These are phyloP conservation scores for Ctenopoma kingsleyae DNA, from an alignment of 2,797 vertebrate genomes.

Conservation along the genomic window DNA sequence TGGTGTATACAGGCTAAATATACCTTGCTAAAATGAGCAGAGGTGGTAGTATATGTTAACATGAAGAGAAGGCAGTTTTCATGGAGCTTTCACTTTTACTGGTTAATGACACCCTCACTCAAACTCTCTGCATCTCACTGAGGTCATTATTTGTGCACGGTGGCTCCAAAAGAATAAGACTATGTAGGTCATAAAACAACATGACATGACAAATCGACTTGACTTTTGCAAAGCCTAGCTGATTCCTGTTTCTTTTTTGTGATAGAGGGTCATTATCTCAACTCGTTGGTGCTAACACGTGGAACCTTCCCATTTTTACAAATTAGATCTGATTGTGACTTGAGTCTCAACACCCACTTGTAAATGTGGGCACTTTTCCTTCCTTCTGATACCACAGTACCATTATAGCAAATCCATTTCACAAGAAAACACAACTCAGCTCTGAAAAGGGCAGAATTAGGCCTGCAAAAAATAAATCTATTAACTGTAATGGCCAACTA, in stretches of 20 bases:
- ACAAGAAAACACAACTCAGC: too few species aligned
- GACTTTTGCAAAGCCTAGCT: conserved; percentile 12
- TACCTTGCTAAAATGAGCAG: conserved; percentile 9
- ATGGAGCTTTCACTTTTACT: conserved; percentile 20
- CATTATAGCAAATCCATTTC: too few species aligned
- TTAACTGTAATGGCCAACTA: neutral
- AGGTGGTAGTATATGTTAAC: neutral
- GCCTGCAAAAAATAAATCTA: too few species aligned
- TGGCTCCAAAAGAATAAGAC: conserved; percentile 18
- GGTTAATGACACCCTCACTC: conserved; percentile 33
- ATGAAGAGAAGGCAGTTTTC: conserved; percentile 11
- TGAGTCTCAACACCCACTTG: neutral
- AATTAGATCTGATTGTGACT: neutral
- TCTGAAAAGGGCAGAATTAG: too few species aligned
- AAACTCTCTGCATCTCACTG: conserved; percentile 33
- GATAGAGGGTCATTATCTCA: neutral
- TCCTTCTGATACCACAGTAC: neutral
- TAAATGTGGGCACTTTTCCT: neutral
- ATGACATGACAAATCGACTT: conserved; percentile 28
- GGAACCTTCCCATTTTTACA: neutral
- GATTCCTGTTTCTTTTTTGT: conserved; percentile 4
- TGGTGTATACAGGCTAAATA: neutral
- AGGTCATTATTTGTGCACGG: conserved; percentile 29
- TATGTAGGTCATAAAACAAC: conserved; percentile 18
- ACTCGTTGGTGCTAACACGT: neutral